Evolutionary conservation across 2,113 vertebrate species (phyloP).

Genomic region (Carassius gibelio): DNA sequence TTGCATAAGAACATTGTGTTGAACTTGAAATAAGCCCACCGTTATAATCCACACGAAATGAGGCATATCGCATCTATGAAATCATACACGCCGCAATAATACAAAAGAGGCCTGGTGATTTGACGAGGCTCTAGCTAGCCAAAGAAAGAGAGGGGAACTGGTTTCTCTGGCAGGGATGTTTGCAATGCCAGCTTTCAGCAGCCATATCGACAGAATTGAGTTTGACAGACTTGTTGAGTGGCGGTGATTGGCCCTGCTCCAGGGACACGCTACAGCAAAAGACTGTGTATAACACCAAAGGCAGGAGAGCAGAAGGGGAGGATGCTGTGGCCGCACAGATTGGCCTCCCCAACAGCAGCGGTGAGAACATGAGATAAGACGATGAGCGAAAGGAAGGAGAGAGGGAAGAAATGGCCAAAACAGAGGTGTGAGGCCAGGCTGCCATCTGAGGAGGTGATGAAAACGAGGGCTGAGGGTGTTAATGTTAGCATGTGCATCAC

Average conservation of each 20-base stretch:
- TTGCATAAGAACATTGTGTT: constrained; percentile 43
- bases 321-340: constrained; percentile 54
- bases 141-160: constrained; percentile 37
- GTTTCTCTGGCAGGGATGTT: constrained; percentile 57
- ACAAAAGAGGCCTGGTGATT: constrained; percentile 9
- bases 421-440: constrained; percentile 54
- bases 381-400: constrained; percentile 5
- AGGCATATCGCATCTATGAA: constrained; percentile 22
- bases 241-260: constrained; percentile 68
- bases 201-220: constrained; percentile 70
- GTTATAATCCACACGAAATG: constrained; percentile 31
- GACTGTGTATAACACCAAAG: constrained; percentile 57
- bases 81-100: neutral
- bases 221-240: constrained; percentile 75
- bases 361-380: constrained; percentile 59
- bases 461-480: constrained; percentile 60
- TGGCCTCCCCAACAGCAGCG: constrained; percentile 58
- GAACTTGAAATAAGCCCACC: neutral
- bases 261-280: constrained; percentile 66
- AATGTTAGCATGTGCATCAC: constrained; percentile 58
- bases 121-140: neutral
- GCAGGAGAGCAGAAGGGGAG: constrained; percentile 50
- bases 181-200: constrained; percentile 74
- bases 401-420: constrained; percentile 55
- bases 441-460: constrained; percentile 69